These are phyloP conservation scores for Sardinella longiceps DNA, from an alignment of 2,797 vertebrate genomes.

Conservation along the genomic window DNA sequence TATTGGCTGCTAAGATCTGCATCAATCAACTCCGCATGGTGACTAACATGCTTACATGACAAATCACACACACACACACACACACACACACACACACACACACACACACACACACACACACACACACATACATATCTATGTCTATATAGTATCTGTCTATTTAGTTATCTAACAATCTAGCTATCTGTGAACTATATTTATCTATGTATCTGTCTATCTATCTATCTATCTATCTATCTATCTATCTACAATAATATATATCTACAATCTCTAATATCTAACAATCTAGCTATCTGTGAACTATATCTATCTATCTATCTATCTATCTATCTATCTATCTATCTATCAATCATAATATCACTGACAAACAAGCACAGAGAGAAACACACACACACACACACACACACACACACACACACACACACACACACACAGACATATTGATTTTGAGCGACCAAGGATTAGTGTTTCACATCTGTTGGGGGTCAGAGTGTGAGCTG, in stretches of 20 bases:
- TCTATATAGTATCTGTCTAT: too few species aligned
- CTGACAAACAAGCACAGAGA: neutral
- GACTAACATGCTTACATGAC: constrained; percentile 61
- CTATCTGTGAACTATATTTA: too few species aligned
- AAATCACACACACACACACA: constrained; percentile 24
- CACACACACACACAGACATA: neutral
- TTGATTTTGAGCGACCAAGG: neutral
- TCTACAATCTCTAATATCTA: neutral
- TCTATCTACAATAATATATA: neutral
- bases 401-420: neutral
- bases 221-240: too few species aligned
- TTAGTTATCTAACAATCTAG: too few species aligned
- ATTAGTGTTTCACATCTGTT: constrained; percentile 9
- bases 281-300: neutral
- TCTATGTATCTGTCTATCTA: too few species aligned
- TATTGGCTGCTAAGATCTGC: constrained; percentile 96
- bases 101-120: constrained; percentile 1
- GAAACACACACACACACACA: neutral
- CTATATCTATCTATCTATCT: neutral
- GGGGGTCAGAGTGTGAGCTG: neutral
- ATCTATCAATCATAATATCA: neutral
- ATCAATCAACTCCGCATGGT: constrained; percentile 93
- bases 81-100: neutral
- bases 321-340: neutral
- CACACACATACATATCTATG: neutral